Base-by-base conservation (phyloP, 23 tunicate genomes). In the Styela plicata region DNA sequence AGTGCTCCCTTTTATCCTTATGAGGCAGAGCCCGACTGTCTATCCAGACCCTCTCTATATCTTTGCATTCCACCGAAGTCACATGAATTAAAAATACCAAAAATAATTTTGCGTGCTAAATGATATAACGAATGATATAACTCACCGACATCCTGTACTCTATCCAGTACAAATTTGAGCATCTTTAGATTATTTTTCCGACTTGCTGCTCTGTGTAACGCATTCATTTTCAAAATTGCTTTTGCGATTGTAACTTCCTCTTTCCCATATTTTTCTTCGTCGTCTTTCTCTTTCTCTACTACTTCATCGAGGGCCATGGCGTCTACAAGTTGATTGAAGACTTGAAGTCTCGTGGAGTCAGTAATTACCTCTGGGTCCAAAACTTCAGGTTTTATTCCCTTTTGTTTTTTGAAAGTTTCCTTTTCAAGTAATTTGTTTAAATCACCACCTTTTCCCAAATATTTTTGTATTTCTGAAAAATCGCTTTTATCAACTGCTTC, bases 131-230 rank as follows among this genome's bases (percentile, higher is more conserved):
- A n/a, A n/a, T n/a, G n/a, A n/a, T n/a, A n/a, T n/a, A 44, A 76
- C 90, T 78, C 44, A 91, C 97, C 97, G 17, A 91, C 90, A 64
- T 91, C 90, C 71, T 83, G 73, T 0, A 86, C 78, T 57, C 73
- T 68, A 36, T 63, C 19, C 28, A 86, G 84, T 23, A 91, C 53
- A 66, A 82, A 87, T 1, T 83, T 79, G 76, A 91, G 44, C 1
- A 86, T 86, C 20, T 86, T 69, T 31, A 85, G 86, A 53, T 91
- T 91, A 74, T 86, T 91, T 65, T 86, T 91, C 31, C 91, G 86
- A 26, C 79, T 86, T 24, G 97, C 97, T 26, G 97, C 90, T 73
- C 86, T 61, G 78, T 91, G 97, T 25, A 91, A 53, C 27, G 81
- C 81, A n/a, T 76, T 76, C 66, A 76, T 76, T 24, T 76, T 52